Evolutionary conservation across 2,888 invertebrate species (phyloP), one percentile per base, ranked within the genome.

Genomic region (Noctua fimbriata): DNA sequence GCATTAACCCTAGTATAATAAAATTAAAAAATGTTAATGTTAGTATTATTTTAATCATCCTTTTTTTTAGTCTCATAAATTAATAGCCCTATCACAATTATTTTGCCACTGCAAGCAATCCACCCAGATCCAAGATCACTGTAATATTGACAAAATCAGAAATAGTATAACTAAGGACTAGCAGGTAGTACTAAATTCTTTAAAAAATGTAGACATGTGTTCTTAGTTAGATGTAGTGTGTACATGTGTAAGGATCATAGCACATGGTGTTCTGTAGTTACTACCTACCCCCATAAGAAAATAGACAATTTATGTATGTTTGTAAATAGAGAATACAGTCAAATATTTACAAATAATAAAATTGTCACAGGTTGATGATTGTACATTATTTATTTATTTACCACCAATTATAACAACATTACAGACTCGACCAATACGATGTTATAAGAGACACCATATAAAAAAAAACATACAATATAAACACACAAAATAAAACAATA

Each of bases 1-100:
- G 88, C 89, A 85, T 89, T 89, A 89, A 85, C 89, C 79, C 86
- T 79, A 85, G 86, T 80, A 67, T 79, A 85, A 83, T 88, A 86
- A 85, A 88, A 83, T 79, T 69, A 71, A 81, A 84, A 78, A 79
- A 79, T 75, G 58, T 76, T 83, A 69, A 66, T 75, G 69, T 73
- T 71, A 44, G 28, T 78, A 63, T 86, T 73, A 73, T 66, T 79
- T 66, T 36, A 49, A 66, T 28, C 28, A 24, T 36, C 21, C n/a
- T 78, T 44, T 41, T 41, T 52, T n/a, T 24, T 71, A 16, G 55
- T 77, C 49, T 36, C 4, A 16, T 69, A 44, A 2, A 49, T 36
- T 32, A 32, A 44, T 60, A 24, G 49, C 5, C 36, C 7, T 73
- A n/a, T 49, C 18, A 24, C 66, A 66, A 41, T 65, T 65, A 63